phyloP scores from a whole-genome alignment of 2,797 vertebrate genomes.

The Mormyrops attenuatus region DNA sequence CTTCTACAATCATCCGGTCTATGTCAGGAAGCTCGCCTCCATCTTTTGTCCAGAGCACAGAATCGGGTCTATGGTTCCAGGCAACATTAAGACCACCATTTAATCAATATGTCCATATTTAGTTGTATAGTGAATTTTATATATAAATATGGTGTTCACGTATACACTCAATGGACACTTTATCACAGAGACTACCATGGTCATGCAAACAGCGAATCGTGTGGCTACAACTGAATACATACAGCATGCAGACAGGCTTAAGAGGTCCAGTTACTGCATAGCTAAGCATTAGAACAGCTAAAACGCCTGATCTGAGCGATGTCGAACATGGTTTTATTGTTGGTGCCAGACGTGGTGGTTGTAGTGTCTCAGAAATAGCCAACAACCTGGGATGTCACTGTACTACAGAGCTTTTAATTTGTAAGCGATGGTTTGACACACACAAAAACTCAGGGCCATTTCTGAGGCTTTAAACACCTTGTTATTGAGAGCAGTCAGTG shows the following conservation, averaged over 20 bases:
- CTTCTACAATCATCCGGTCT: constrained; percentile 94
- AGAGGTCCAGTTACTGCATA: background rate
- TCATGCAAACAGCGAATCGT: background rate
- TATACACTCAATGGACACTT: background rate
- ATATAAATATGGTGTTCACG: background rate
- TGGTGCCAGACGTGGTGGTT: background rate
- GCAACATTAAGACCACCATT: background rate
- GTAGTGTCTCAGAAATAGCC: background rate
- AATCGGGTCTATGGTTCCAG: constrained; percentile 74
- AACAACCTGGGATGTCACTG: background rate
- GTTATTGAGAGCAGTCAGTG: background rate
- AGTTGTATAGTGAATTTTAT: background rate
- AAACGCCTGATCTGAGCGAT: background rate
- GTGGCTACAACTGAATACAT: background rate
- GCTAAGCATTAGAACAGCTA: background rate
- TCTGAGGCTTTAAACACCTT: background rate
- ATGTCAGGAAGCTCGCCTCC: constrained; percentile 92
- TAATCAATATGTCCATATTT: background rate
- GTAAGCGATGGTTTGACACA: background rate
- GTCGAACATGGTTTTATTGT: background rate
- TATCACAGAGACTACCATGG: background rate
- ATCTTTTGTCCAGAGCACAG: constrained; percentile 94
- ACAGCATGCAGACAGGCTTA: background rate
- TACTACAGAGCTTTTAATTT: background rate
- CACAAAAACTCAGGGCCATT: background rate